Percentiles rank a stretch among this genome's conserved stretches.
These are phyloP conservation scores for Elysia crispata DNA, from an alignment of 2,888 invertebrate genomes.

Conservation along the genomic window DNA sequence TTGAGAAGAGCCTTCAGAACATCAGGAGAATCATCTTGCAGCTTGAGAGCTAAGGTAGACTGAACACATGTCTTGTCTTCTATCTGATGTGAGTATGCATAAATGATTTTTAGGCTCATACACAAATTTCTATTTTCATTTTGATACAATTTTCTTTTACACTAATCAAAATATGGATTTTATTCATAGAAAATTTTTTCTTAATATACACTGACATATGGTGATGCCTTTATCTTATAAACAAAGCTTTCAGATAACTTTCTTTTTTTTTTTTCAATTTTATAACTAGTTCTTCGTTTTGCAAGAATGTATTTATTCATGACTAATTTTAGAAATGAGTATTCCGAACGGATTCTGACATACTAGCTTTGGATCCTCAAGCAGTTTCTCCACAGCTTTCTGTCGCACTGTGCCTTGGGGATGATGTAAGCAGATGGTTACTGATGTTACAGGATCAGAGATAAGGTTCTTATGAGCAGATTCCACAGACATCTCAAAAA, in stretches of 20 bases:
- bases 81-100: slow-evolving; percentile 70
- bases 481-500: slow-evolving; percentile 65
- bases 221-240: no score
- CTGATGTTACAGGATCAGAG: slow-evolving; percentile 69
- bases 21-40: slow-evolving; percentile 76
- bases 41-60: slow-evolving; percentile 78
- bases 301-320: no score
- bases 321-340: no score
- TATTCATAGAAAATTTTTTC: no score
- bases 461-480: slow-evolving; percentile 67
- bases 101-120: no score
- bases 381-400: slow-evolving; percentile 83
- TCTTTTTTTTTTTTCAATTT: no score
- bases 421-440: slow-evolving; percentile 87
- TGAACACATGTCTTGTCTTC: slow-evolving; percentile 78
- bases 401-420: slow-evolving; percentile 83
- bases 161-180: no score
- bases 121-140: no score
- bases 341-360: slow-evolving; percentile 74
- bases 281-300: no score
- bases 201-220: no score
- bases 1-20: slow-evolving; percentile 66
- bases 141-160: no score
- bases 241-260: no score
- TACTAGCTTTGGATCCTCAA: slow-evolving; percentile 78